Evolutionary conservation across 2,113 vertebrate species (phyloP).

Genomic region (Ammodramus savannarum): DNA sequence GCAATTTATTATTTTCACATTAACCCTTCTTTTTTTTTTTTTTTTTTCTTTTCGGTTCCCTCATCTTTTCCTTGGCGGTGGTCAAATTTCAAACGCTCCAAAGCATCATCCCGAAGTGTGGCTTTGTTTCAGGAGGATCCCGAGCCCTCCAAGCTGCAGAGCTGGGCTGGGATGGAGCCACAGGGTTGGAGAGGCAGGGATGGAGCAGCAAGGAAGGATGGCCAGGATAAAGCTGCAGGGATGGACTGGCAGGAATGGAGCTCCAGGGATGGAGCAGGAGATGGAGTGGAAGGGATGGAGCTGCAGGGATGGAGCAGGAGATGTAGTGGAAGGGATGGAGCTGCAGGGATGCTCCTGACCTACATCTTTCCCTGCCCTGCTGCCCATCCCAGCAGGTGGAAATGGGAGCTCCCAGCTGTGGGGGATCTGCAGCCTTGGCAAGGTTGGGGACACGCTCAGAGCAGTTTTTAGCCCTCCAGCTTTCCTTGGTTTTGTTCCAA

Average conservation of each 20-base stretch:
- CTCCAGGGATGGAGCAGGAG: background rate
- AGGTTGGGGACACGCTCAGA: accelerated
- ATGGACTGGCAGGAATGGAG: background rate
- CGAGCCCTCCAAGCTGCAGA: background rate
- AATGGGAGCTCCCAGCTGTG: accelerated
- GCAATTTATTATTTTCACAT: slow-evolving; percentile 70
- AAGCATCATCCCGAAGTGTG: background rate
- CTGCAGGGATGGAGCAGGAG: no score
- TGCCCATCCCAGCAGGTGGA: background rate
- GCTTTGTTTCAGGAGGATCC: background rate
- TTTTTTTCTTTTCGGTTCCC: background rate
- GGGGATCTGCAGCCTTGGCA: accelerated
- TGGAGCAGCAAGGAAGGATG: background rate
- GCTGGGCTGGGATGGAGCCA: background rate
- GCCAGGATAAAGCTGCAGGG: no score
- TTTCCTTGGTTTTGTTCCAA: background rate
- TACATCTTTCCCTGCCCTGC: background rate
- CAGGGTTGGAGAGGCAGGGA: background rate
- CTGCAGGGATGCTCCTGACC: background rate
- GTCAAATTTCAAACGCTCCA: slow-evolving; percentile 6
- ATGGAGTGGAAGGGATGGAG: background rate
- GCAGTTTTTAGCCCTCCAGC: background rate
- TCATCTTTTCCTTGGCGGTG: background rate
- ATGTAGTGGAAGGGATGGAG: background rate
- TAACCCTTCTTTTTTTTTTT: background rate